A percentile compares a stretch with the other conserved stretches of the same genome.
phyloP scores from a whole-genome alignment of 1,140 invertebrate species.

The Notospermus geniculatus region DNA sequence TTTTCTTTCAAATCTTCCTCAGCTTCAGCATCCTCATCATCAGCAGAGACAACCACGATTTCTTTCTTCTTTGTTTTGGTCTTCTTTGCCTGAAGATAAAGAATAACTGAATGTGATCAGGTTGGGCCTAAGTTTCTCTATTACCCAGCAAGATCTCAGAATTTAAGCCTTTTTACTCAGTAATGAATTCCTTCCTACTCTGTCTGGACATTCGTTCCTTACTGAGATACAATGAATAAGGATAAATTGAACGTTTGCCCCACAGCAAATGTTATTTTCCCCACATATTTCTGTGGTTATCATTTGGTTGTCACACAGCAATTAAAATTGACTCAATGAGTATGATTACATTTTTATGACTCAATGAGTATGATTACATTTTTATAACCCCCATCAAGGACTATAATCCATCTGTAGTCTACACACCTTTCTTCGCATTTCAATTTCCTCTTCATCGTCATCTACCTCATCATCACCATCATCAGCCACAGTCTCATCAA shows the following conservation, averaged over 20 bases:
- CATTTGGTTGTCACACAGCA: too few species aligned
- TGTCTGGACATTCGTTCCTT: slow-evolving; percentile 10
- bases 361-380: too few species aligned
- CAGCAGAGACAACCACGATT: neutral
- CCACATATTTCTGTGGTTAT: too few species aligned
- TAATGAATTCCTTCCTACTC: slow-evolving; percentile 11
- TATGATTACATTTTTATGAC: too few species aligned
- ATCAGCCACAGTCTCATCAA: neutral
- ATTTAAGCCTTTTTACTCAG: neutral
- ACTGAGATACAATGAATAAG: too few species aligned
- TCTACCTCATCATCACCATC: neutral
- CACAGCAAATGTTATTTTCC: too few species aligned
- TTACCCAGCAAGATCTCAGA: too few species aligned
- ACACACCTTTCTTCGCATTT: neutral
- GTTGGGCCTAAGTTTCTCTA: slow-evolving; percentile 16
- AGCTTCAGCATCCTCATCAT: slow-evolving; percentile 4
- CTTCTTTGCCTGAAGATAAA: neutral
- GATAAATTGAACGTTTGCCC: too few species aligned
- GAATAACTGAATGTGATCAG: neutral
- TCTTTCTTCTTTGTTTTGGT: neutral
- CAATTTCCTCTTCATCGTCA: neutral
- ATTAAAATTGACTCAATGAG: too few species aligned
- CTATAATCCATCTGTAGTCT: too few species aligned
- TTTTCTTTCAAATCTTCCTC: neutral
- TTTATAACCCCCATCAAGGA: too few species aligned